These are phyloP conservation scores for Stegophylla sp. DNA, from an alignment of 2,888 invertebrate genomes.

Conservation along the genomic window DNA sequence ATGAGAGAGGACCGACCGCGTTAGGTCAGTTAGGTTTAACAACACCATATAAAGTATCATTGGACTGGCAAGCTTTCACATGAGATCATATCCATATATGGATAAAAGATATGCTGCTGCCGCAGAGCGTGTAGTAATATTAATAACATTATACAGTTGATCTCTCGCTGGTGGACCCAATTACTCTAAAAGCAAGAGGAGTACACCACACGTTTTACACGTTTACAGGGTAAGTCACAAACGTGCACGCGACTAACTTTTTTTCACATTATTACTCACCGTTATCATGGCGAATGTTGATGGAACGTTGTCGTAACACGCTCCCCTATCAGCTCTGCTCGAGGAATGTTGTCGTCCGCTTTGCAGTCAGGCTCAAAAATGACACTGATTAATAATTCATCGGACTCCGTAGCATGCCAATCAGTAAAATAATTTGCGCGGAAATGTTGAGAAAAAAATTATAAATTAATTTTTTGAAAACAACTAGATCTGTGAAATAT, in stretches of 20 bases:
- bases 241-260: not conserved
- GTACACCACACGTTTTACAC: not conserved
- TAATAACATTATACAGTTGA: not conserved
- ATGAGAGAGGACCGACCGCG: not conserved
- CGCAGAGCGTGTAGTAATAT: too few species aligned
- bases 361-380: too few species aligned
- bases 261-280: constrained; percentile 18
- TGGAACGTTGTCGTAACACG: not conserved
- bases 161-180: not conserved
- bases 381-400: too few species aligned
- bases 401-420: too few species aligned
- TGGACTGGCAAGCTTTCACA: constrained; percentile 21
- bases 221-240: not conserved
- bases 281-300: constrained; percentile 40
- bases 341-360: too few species aligned
- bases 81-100: constrained; percentile 8
- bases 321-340: too few species aligned
- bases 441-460: too few species aligned
- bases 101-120: not conserved
- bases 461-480: too few species aligned
- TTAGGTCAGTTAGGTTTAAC: not conserved
- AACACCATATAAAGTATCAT: constrained; percentile 33
- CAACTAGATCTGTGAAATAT: too few species aligned
- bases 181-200: not conserved
- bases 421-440: too few species aligned